phyloP scores from a whole-genome alignment of 23 tunicate genomes.

The Halocynthia aurantium region DNA sequence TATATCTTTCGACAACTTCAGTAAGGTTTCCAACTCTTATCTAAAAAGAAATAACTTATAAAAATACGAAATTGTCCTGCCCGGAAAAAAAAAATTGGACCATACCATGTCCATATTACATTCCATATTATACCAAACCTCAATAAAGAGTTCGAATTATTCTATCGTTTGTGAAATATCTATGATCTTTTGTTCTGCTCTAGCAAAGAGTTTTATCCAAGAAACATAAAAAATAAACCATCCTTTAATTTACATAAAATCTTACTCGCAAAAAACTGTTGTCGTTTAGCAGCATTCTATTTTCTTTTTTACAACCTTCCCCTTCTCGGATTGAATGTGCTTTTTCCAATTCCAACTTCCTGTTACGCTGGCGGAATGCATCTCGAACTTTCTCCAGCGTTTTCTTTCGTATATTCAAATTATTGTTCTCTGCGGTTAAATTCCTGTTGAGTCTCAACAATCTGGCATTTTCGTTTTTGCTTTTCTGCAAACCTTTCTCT shows the following conservation, averaged over 20 bases:
- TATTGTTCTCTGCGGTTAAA: neutral
- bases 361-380: neutral
- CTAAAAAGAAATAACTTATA: neutral
- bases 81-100: too few relatives aligned
- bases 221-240: too few relatives aligned
- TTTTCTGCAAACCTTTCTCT: neutral
- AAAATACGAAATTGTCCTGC: too few relatives aligned
- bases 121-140: too few relatives aligned
- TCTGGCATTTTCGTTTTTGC: neutral
- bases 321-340: neutral
- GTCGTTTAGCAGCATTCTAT: neutral
- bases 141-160: too few relatives aligned
- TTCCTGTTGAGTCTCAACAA: neutral
- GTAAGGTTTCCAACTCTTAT: neutral
- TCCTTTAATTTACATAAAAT: too few relatives aligned
- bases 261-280: too few relatives aligned
- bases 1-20: neutral
- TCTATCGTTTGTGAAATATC: too few relatives aligned
- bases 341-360: neutral
- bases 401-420: neutral
- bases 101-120: too few relatives aligned
- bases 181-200: too few relatives aligned
- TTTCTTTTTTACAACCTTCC: neutral
- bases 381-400: conserved; percentile 2
- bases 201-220: too few relatives aligned